Evolutionary conservation across 2,888 invertebrate species (phyloP), one percentile per base, ranked within the genome.

Genomic region (Amphipyra tragopoginis): DNA sequence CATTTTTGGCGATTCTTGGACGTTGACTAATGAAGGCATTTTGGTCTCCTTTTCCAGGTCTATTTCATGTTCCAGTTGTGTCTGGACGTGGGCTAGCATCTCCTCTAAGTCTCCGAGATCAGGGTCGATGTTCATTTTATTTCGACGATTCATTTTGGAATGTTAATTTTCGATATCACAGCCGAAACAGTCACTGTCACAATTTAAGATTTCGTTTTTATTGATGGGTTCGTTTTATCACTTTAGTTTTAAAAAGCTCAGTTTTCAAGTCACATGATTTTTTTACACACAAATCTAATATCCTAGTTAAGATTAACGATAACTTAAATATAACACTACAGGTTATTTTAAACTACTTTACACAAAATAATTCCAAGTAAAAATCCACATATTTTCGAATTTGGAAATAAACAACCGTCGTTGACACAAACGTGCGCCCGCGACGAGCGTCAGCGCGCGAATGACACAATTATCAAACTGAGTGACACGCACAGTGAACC

Each of bases 61-160:
- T 0, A 95, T 94, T 72, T 95, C 95, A 55, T 93, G 87, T 71
- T 95, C 94, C 6, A 95, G 69, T 62, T 95, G 94, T 0, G 86
- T 91, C 59, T 95, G 95, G 0, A 95, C 95, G 70, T 92, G 90
- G 0, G 94, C 94, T 15, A 95, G 79, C 95, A 95, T 95, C 68
- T 95, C 94, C 61, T 95, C 95, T 9, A 95, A 65, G 56, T 95
- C 95, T 0, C 93, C 94, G 44, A 95, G 70, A 72, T 95, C 94
- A 1, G 94, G 94, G 69, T 93, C 91, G 9, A 93, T 72, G 36
- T 87, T 92, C 77, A 93, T 79, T 71, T 92, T 93, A 39, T 84
- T 79, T 5, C 93, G 90, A 52, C 94, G 89, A n/a, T n/a, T n/a
- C 94, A 93, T 93, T 56, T 71, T 72, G 72, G 66, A 71, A 74